A percentile compares a stretch with the other conserved stretches of the same genome.
These are phyloP conservation scores for Megaptera novaeangliae DNA, from an alignment of 2,113 vertebrate species.

Conservation along the genomic window DNA sequence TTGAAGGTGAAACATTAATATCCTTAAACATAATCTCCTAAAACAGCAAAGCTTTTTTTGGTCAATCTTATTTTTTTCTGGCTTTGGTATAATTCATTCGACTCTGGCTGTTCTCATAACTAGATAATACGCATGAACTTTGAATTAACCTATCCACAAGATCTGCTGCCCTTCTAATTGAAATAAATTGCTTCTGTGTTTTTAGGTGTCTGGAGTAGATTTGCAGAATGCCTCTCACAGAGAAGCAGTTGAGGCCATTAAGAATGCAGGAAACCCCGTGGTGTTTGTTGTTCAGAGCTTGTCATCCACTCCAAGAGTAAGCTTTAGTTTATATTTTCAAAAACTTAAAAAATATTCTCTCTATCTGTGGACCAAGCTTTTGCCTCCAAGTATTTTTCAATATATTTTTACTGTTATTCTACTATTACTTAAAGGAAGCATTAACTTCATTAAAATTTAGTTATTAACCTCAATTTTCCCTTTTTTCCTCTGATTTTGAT, in stretches of 20 bases:
- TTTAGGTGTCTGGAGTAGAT: conserved; percentile 92
- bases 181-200: not conserved
- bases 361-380: not conserved
- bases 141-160: not conserved
- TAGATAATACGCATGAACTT: not conserved
- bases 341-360: not conserved
- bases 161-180: not conserved
- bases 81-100: not conserved
- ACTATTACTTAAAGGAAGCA: not conserved
- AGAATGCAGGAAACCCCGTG: conserved; percentile 89
- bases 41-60: not conserved
- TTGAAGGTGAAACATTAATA: not conserved
- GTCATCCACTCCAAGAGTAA: conserved; percentile 88
- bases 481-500: not conserved
- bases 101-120: not conserved
- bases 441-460: not conserved
- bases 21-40: not conserved
- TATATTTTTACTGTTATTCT: not conserved
- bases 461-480: not conserved
- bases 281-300: conserved; percentile 94
- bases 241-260: conserved; percentile 94
- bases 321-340: not conserved
- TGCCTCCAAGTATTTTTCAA: not conserved
- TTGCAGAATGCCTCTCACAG: conserved; percentile 90
- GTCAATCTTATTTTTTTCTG: not conserved